Percentiles rank a stretch among this genome's conserved stretches.
These are phyloP conservation scores for Nemopilema nomurai DNA, from an alignment of 30 jellyfish, hydroid and myxozoan genomes.

Conservation along the genomic window DNA sequence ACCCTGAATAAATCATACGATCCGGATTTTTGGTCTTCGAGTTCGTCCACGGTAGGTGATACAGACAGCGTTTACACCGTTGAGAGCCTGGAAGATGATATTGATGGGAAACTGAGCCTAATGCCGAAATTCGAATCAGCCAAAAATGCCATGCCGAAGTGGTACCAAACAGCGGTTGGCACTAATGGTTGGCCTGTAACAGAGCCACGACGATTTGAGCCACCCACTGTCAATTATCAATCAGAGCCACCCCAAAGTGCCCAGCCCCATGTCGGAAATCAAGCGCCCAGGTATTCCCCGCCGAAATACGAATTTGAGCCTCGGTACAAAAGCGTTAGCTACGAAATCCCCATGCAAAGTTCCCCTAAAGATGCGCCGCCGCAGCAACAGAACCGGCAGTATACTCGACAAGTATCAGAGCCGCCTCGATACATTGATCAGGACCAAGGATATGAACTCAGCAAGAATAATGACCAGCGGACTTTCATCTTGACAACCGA, in stretches of 20 bases:
- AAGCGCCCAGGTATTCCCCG: background rate
- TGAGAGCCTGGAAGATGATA: conserved; percentile 47
- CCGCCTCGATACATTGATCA: conserved; percentile 20
- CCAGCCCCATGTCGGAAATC: conserved; percentile 12
- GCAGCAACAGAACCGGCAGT: background rate
- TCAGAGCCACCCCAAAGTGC: background rate
- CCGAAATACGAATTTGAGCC: background rate
- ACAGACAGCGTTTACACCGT: conserved; percentile 33
- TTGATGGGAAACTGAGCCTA: conserved; percentile 36
- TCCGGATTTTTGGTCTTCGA: conserved; percentile 57
- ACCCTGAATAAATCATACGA: conserved; percentile 26
- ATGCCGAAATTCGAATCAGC: conserved; percentile 11
- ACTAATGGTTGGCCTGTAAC: background rate
- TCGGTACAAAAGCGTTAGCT: background rate
- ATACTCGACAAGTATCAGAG: conserved; percentile 3
- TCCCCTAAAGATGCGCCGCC: conserved; percentile 14
- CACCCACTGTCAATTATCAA: conserved; percentile 1
- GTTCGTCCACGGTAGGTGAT: conserved; percentile 49
- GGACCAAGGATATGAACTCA: conserved; percentile 4
- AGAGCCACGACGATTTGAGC: conserved; percentile 22
- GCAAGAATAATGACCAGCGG: conserved; percentile 12
- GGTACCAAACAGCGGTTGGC: conserved; percentile 17
- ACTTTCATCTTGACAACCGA: conserved; percentile 1
- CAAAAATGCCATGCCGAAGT: background rate
- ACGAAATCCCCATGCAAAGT: background rate